A percentile compares a stretch with the other conserved stretches of the same genome.
Conservation (phyloP, 2,113 vertebrate genomes). For the Macrotis lagotis region DNA sequence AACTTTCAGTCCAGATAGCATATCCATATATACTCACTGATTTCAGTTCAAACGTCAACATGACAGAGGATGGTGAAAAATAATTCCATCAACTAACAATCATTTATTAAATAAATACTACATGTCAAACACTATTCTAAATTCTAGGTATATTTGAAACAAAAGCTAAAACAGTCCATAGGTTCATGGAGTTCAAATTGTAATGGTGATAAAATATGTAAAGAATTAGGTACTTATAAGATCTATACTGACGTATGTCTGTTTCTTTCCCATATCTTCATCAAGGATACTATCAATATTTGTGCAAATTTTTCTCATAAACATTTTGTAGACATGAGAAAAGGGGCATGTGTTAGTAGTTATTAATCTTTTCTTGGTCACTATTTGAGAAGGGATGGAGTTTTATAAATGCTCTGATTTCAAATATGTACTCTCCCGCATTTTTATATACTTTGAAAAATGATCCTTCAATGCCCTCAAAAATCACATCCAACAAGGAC, state of each 20-base stretch:
- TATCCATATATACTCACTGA: no score
- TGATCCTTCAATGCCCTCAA: not conserved
- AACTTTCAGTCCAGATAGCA: not conserved
- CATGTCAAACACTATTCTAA: not conserved
- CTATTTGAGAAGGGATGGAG: not conserved
- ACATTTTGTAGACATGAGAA: not conserved
- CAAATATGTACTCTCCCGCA: not conserved
- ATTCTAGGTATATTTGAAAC: not conserved
- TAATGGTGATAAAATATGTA: not conserved
- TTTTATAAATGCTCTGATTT: not conserved
- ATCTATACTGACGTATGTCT: no score
- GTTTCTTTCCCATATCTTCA: not conserved
- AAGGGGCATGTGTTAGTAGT: not conserved
- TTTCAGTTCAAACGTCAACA: not conserved
- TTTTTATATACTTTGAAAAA: not conserved
- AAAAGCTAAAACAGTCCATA: not conserved
- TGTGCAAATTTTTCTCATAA: not conserved
- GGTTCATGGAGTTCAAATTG: not conserved
- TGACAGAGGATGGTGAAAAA: not conserved
- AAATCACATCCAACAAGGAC: not conserved
- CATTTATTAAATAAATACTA: not conserved
- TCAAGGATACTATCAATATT: not conserved
- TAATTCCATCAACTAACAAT: not conserved
- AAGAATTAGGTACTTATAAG: no score
- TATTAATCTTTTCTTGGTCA: not conserved